A percentile compares a stretch with the other conserved stretches of the same genome.
Conservation (phyloP, 1,140 invertebrate species). For the Scaptomyza graminum region DNA sequence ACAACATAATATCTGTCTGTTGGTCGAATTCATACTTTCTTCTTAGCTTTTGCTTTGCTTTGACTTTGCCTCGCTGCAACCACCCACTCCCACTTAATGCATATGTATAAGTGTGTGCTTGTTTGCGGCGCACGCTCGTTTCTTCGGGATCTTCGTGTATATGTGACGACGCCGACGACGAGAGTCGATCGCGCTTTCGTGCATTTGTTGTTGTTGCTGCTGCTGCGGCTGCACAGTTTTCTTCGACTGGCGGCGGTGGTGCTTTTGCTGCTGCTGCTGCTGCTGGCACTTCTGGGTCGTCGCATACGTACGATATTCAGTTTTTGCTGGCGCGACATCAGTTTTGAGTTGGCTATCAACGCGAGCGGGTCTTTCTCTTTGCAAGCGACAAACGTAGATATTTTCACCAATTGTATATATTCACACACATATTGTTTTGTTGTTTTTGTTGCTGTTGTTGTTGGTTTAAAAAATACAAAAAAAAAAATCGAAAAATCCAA, state of each 20-base stretch:
- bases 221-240: slow-evolving; percentile 48
- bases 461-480: slow-evolving; percentile 58
- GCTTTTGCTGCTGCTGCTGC: slow-evolving; percentile 26
- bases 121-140: slow-evolving; percentile 41
- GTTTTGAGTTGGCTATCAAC: slow-evolving; percentile 84
- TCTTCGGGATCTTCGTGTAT: slow-evolving; percentile 42
- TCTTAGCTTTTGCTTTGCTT: slow-evolving; percentile 48
- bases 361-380: slow-evolving; percentile 84
- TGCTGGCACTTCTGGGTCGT: slow-evolving; percentile 52
- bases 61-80: slow-evolving; percentile 36
- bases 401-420: slow-evolving; percentile 69
- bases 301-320: slow-evolving; percentile 72
- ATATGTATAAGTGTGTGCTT: slow-evolving; percentile 29
- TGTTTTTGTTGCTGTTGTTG: slow-evolving; percentile 72
- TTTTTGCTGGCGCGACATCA: slow-evolving; percentile 81
- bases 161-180: slow-evolving; percentile 36
- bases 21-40: slow-evolving; percentile 75
- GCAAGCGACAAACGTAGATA: slow-evolving; percentile 83
- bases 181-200: slow-evolving; percentile 42
- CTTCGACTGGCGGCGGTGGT: slow-evolving; percentile 24
- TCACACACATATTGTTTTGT: slow-evolving; percentile 69
- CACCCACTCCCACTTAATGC: slow-evolving; percentile 53
- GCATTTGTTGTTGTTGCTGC: slow-evolving; percentile 29
- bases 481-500: slow-evolving; percentile 4
- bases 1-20: slow-evolving; percentile 36